Percentiles rank a stretch among this genome's conserved stretches.
Conservation (phyloP, 92 coral and sea anemone species). For the Desmophyllum pertusum region DNA sequence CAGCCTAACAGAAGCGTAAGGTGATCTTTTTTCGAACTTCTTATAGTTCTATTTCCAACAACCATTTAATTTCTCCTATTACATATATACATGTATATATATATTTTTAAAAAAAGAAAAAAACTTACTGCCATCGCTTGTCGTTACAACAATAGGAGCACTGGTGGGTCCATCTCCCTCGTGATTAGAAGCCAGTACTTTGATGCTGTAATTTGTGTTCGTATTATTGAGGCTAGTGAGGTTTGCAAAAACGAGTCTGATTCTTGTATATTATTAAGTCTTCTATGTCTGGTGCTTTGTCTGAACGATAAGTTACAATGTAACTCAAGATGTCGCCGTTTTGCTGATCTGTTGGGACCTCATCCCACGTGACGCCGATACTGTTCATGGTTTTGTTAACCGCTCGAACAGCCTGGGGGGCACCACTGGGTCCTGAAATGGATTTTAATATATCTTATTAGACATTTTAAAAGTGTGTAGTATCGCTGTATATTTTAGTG, state of each 20-base stretch:
- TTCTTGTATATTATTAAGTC: too few species aligned
- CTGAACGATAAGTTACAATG: conserved; percentile 1
- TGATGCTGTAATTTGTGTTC: conserved; percentile 8
- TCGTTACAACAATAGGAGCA: background rate
- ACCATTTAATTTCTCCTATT: too few species aligned
- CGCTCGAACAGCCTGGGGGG: conserved; percentile 33
- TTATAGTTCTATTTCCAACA: too few species aligned
- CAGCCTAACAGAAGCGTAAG: too few species aligned
- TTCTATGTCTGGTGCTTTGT: background rate
- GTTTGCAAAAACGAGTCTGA: background rate
- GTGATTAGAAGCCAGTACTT: background rate
- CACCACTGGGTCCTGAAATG: conserved; percentile 36
- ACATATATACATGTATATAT: too few species aligned
- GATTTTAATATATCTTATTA: too few species aligned
- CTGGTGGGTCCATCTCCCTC: background rate
- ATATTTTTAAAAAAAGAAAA: too few species aligned
- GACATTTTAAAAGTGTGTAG: too few species aligned
- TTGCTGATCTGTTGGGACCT: conserved; percentile 15
- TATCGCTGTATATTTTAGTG: too few species aligned
- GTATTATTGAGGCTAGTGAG: background rate
- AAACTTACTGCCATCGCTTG: background rate
- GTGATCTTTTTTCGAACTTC: too few species aligned
- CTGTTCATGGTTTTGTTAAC: conserved; percentile 9
- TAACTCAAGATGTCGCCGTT: conserved; percentile 5
- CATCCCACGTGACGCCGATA: conserved; percentile 18